These are phyloP conservation scores for Rhamnusium bicolor DNA, from an alignment of 2,888 invertebrate species.

Conservation along the genomic window DNA sequence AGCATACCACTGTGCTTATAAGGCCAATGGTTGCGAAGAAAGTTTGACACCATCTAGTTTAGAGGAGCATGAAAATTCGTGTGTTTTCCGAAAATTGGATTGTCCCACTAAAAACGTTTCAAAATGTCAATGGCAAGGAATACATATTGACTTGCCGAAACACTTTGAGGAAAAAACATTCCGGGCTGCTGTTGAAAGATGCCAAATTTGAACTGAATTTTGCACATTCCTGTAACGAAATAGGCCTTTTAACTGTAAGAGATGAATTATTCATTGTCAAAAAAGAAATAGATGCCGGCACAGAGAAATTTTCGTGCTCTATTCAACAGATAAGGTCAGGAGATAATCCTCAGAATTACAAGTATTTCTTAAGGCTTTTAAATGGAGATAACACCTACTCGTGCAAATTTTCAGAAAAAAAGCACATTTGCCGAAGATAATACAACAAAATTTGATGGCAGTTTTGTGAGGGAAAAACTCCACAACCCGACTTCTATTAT, in stretches of 20 bases:
- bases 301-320: constrained; percentile 43
- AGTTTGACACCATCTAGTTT: constrained; percentile 50
- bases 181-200: constrained; percentile 53
- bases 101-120: constrained; percentile 55
- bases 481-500: constrained; percentile 47
- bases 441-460: constrained; percentile 51
- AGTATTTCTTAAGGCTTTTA: constrained; percentile 44
- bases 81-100: constrained; percentile 55
- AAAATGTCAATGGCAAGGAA: constrained; percentile 63
- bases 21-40: constrained; percentile 59
- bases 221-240: constrained; percentile 56
- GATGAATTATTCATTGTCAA: constrained; percentile 61
- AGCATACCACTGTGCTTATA: constrained; percentile 60
- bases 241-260: constrained; percentile 53
- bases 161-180: constrained; percentile 61
- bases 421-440: constrained; percentile 35
- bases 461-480: constrained; percentile 46
- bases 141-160: constrained; percentile 52
- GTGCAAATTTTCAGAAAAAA: constrained; percentile 38
- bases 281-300: constrained; percentile 48
- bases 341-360: constrained; percentile 39
- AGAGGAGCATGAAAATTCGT: constrained; percentile 59
- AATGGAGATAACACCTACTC: constrained; percentile 38
- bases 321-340: constrained; percentile 45
- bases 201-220: constrained; percentile 61